Evolutionary conservation across 2,797 vertebrate genomes (phyloP), one percentile per base, ranked within the genome.

Genomic region (Ctenopoma kingsleyae): DNA sequence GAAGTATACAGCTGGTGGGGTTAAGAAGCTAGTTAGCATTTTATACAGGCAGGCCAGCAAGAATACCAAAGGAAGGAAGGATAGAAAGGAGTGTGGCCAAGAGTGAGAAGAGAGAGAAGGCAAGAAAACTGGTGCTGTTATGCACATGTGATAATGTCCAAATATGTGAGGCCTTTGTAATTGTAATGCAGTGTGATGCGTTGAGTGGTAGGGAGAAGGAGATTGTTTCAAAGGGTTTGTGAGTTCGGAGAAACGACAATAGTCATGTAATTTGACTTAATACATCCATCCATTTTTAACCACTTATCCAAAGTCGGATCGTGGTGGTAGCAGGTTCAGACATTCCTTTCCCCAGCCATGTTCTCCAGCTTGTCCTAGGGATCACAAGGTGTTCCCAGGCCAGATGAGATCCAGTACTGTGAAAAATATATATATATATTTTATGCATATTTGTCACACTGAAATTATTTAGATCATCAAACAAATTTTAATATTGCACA

Each of bases 111-210:
- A 67, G 65, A 62, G 68, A 64, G 44, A 66, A 67, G 55, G 46
- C 40, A 65, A 65, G 32, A 65, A 71, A 75, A 35, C 44, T 56
- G 66, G 66, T 69, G 49, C 54, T 54, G 53, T 72, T 76, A 65
- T 9, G n/a, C 47, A 58, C 58, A 64, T 66, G 71, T 76, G 67
- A 67, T 69, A 63, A 70, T 65, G 16, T 23, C 16, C 49, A 81
- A 67, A 72, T 58, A 58, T 62, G 50, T 75, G 63, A 71, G 35
- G 41, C 7, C 40, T 68, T 62, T 60, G 44, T 67, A 30, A 80
- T 80, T 82, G 17, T 69, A 49, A 83, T 71, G 64, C 61, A 70
- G 70, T 23, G 69, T 71, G 43, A 86, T 74, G 47, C 76, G 52
- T 36, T 16, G 35, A 53, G 47, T 67, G 11, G 22, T 41, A 40